Conservation (phyloP, 2,888 invertebrate genomes). For the Maniola hyperantus region DNA sequence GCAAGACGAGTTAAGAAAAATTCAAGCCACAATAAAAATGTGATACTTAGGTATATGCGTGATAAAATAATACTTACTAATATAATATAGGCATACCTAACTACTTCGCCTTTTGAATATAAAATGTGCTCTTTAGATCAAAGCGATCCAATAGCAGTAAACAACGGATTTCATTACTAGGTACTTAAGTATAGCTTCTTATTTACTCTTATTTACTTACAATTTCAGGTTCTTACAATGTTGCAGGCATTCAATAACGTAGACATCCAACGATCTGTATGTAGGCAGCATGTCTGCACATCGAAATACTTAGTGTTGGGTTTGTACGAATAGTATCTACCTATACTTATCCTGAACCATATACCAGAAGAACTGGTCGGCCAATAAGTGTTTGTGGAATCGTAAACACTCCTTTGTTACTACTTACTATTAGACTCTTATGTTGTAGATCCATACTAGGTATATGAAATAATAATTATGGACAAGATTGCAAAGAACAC, state of each 20-base stretch:
- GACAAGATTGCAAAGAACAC: too few species aligned
- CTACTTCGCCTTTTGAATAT: constrained; percentile 8
- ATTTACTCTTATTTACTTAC: constrained; percentile 16
- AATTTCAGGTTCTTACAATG: constrained; percentile 52
- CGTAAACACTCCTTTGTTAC: neutral
- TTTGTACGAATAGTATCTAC: too few species aligned
- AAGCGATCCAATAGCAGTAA: constrained; percentile 60
- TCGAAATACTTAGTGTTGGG: neutral
- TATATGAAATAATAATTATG: neutral
- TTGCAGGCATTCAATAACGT: constrained; percentile 56
- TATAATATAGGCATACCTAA: neutral
- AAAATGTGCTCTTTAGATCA: constrained; percentile 13
- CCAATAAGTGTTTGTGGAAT: neutral
- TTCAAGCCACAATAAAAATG: too few species aligned
- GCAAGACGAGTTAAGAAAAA: too few species aligned
- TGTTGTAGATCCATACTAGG: neutral
- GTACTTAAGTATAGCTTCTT: constrained; percentile 3
- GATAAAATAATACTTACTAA: too few species aligned
- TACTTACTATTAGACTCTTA: neutral
- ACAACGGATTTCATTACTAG: constrained; percentile 69
- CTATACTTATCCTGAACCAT: too few species aligned
- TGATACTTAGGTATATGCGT: too few species aligned
- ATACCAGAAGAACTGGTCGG: too few species aligned
- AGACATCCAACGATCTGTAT: constrained; percentile 28
- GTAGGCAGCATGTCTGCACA: neutral